Percentiles rank a stretch among this genome's conserved stretches.
Evolutionary conservation across 2,888 invertebrate genomes (phyloP).

Genomic region (Mellilla xanthometata): DNA sequence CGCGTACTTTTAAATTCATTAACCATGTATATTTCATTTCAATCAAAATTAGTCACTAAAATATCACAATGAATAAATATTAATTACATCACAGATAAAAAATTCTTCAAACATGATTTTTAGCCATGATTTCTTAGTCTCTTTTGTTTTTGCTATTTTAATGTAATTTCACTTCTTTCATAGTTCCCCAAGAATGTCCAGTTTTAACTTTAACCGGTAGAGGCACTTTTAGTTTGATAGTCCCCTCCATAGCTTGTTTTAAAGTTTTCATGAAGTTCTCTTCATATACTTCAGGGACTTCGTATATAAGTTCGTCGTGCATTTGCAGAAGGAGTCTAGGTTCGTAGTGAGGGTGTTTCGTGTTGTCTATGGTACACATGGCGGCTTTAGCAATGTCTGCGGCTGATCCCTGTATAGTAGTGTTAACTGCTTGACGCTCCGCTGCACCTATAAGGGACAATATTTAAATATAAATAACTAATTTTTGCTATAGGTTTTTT

Average conservation of each 20-base stretch:
- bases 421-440: slow-evolving; percentile 98
- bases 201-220: slow-evolving; percentile 93
- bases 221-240: slow-evolving; percentile 88
- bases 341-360: slow-evolving; percentile 51
- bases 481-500: no score
- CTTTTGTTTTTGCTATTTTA: slow-evolving; percentile 13
- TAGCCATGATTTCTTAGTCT: slow-evolving; percentile 50
- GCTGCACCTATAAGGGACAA: slow-evolving; percentile 84
- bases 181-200: slow-evolving; percentile 91
- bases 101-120: slow-evolving; percentile 18
- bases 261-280: slow-evolving; percentile 83
- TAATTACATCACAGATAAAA: slow-evolving; percentile 29
- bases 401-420: slow-evolving; percentile 97
- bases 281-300: slow-evolving; percentile 84
- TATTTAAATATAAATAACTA: not conserved
- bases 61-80: slow-evolving; percentile 51
- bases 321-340: slow-evolving; percentile 93
- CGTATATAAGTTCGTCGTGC: slow-evolving; percentile 98
- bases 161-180: slow-evolving; percentile 43
- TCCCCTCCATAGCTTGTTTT: slow-evolving; percentile 91
- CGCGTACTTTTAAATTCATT: no score
- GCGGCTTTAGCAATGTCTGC: slow-evolving; percentile 97
- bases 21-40: no score
- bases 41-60: slow-evolving; percentile 4
- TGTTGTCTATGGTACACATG: slow-evolving; percentile 89